These are phyloP conservation scores for Tribolium madens DNA, from an alignment of 1,140 invertebrate genomes.

Conservation along the genomic window DNA sequence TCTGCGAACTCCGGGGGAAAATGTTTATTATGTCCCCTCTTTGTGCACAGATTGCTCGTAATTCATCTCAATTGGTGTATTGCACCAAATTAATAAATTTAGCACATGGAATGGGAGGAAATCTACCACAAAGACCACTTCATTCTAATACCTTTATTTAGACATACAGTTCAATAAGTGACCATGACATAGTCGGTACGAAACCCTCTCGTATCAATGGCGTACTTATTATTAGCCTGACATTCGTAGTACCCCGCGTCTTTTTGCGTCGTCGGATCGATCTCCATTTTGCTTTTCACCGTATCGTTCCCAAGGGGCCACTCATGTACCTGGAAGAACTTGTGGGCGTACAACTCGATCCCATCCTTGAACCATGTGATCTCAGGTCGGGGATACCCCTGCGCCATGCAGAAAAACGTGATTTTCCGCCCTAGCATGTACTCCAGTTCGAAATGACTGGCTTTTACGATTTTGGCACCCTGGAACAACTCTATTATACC, in stretches of 20 bases:
- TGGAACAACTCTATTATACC: slow-evolving; percentile 64
- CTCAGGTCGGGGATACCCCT: slow-evolving; percentile 82
- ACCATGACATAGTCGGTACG: slow-evolving; percentile 79
- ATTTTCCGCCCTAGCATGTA: slow-evolving; percentile 94
- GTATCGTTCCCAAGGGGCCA: slow-evolving; percentile 86
- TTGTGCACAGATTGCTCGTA: slow-evolving; percentile 54
- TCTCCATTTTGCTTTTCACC: slow-evolving; percentile 93
- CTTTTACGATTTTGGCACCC: slow-evolving; percentile 90
- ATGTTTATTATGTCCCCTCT: slow-evolving; percentile 49
- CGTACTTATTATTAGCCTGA: slow-evolving; percentile 82
- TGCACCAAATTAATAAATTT: slow-evolving; percentile 42
- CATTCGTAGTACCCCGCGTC: slow-evolving; percentile 83
- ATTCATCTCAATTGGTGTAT: slow-evolving; percentile 53
- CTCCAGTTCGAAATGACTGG: slow-evolving; percentile 93
- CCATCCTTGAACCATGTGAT: slow-evolving; percentile 96
- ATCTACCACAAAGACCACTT: slow-evolving; percentile 5
- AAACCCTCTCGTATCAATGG: slow-evolving; percentile 78
- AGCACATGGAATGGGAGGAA: slow-evolving; percentile 11
- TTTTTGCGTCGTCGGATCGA: slow-evolving; percentile 94
- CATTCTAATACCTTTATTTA: slow-evolving; percentile 10
- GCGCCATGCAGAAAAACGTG: slow-evolving; percentile 89
- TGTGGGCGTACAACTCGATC: slow-evolving; percentile 87
- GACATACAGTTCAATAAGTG: slow-evolving; percentile 67
- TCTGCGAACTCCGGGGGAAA: slow-evolving; percentile 32
- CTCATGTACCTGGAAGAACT: slow-evolving; percentile 90